Conservation (phyloP, 2,888 invertebrate species). For the Eupithecia centaureata region DNA sequence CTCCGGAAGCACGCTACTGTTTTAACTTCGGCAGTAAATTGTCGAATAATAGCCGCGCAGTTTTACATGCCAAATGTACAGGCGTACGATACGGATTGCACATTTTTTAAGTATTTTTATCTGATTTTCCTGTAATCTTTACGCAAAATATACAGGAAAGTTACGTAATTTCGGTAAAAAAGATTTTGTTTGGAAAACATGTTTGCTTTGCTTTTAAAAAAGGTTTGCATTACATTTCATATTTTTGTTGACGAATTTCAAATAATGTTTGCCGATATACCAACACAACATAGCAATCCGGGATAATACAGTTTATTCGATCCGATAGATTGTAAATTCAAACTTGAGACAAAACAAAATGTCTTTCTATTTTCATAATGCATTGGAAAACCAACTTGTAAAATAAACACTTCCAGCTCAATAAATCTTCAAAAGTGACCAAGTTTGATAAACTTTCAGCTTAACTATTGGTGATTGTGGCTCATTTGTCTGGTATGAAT, state of each 20-base stretch:
- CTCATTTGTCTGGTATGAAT: not conserved
- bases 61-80: constrained; percentile 21
- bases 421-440: not conserved
- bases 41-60: constrained; percentile 4
- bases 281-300: not conserved
- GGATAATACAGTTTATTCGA: not conserved
- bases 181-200: no score
- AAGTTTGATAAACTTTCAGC: not conserved
- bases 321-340: not conserved
- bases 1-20: constrained; percentile 10
- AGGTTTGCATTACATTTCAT: no score
- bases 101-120: no score
- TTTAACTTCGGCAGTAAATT: constrained; percentile 25
- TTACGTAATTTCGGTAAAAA: no score
- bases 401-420: not conserved
- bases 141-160: no score
- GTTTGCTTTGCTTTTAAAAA: no score
- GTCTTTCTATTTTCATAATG: not conserved
- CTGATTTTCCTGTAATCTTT: not conserved
- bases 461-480: not conserved
- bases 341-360: not conserved
- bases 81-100: not conserved
- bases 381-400: not conserved
- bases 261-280: not conserved
- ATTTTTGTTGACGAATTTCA: not conserved